Percentiles rank a stretch among this genome's conserved stretches.
Evolutionary conservation across 2,113 vertebrate genomes (phyloP).

Genomic region (Sialia sialis): DNA sequence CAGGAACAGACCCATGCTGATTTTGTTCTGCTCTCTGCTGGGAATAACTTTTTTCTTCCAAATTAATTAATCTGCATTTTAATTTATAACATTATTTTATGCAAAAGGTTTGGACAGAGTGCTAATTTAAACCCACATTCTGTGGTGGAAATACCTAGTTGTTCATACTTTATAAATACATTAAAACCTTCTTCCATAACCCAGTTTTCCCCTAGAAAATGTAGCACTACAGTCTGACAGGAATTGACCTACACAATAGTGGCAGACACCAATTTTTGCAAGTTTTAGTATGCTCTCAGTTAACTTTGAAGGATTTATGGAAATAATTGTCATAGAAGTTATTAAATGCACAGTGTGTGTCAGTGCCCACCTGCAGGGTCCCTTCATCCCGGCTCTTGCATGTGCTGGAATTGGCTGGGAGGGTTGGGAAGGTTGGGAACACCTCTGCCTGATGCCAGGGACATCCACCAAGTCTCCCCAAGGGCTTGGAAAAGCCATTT

Average conservation of each 20-base stretch:
- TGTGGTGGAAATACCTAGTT: background rate
- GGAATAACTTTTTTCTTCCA: background rate
- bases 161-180: background rate
- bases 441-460: background rate
- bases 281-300: background rate
- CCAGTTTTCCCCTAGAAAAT: background rate
- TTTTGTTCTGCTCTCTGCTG: background rate
- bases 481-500: background rate
- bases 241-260: background rate
- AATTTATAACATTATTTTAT: background rate
- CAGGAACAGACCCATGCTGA: background rate
- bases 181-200: background rate
- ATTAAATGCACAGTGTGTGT: background rate
- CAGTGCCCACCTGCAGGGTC: background rate
- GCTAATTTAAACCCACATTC: background rate
- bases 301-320: background rate
- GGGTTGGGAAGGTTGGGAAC: background rate
- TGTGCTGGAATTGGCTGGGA: background rate
- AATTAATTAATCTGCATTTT: background rate
- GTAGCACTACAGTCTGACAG: background rate
- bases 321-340: background rate
- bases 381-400: background rate
- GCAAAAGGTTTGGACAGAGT: background rate
- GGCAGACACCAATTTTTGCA: background rate
- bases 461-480: background rate